Evolutionary conservation across 2,113 vertebrate species (phyloP).

Genomic region (Hippopotamus amphibius): DNA sequence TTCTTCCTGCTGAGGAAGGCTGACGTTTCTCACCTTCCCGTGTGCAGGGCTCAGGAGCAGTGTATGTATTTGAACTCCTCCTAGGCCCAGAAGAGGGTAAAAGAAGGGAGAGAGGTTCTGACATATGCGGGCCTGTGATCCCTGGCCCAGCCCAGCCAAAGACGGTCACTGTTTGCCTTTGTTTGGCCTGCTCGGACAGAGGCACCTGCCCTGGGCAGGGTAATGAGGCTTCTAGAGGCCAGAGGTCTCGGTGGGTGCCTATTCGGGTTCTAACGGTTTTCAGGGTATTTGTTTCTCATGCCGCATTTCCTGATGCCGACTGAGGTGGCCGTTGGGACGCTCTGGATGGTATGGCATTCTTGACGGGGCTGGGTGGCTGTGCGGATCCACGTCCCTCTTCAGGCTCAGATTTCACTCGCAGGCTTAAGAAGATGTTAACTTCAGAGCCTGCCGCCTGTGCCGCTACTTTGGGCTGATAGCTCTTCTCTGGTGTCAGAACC

Average conservation of each 20-base stretch:
- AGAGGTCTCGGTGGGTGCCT: conserved; percentile 71
- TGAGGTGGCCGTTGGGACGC: not conserved
- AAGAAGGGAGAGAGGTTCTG: conserved; percentile 52
- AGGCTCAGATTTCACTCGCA: conserved; percentile 1
- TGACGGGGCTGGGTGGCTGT: not conserved
- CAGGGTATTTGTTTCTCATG: conserved; percentile 72
- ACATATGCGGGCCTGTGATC: conserved; percentile 44
- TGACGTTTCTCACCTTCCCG: conserved; percentile 43
- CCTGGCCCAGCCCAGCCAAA: conserved; percentile 75
- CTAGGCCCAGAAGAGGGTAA: not conserved
- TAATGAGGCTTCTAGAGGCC: conserved; percentile 60
- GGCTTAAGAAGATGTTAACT: not conserved
- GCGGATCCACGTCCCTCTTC: not conserved
- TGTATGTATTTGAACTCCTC: not conserved
- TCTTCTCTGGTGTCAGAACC: conserved; percentile 38
- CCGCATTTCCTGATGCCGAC: not conserved
- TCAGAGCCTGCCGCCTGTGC: not conserved
- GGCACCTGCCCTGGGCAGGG: conserved; percentile 27
- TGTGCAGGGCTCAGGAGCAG: conserved; percentile 37
- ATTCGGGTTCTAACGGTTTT: conserved; percentile 76
- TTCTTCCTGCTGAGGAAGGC: conserved; percentile 12
- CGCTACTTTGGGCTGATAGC: not conserved
- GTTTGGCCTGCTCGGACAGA: conserved; percentile 59
- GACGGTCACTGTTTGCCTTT: conserved; percentile 73
- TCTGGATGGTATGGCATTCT: not conserved